Percentiles rank a stretch among this genome's conserved stretches.
Conservation (phyloP, 2,797 vertebrate species). For the Bradypus variegatus region DNA sequence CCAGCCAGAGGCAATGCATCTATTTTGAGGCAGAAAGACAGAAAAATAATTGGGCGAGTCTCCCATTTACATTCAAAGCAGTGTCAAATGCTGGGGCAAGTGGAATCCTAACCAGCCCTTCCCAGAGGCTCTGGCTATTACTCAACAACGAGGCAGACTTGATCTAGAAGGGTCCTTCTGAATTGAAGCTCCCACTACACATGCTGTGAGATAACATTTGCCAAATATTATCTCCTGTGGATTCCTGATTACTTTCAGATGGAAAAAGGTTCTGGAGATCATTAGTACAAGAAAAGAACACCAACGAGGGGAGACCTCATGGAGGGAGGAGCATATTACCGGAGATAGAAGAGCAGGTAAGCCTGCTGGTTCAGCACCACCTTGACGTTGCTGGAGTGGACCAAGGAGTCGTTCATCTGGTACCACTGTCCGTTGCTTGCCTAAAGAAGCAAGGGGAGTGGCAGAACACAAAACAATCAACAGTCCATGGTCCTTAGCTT, state of each 20-base stretch:
- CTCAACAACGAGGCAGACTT: fast-evolving
- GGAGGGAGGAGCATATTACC: conserved; percentile 69
- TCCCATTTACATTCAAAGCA: not conserved
- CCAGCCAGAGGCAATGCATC: fast-evolving
- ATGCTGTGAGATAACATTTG: no score
- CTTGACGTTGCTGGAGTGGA: conserved; percentile 93
- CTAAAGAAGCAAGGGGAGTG: conserved; percentile 59
- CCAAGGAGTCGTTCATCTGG: conserved; percentile 95
- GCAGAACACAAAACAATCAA: not conserved
- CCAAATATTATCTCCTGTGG: not conserved
- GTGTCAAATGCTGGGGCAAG: fast-evolving
- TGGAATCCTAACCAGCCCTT: not conserved
- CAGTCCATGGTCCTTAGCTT: not conserved
- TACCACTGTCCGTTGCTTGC: conserved; percentile 97
- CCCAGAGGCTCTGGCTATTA: not conserved
- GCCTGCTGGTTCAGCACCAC: conserved; percentile 98
- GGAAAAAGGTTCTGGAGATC: no score
- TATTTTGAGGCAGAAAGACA: fast-evolving
- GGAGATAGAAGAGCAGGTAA: conserved; percentile 93
- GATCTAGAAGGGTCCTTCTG: not conserved
- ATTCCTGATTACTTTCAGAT: no score
- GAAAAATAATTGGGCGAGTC: fast-evolving
- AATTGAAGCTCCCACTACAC: fast-evolving
- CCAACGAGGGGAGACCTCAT: fast-evolving
- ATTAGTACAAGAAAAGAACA: fast-evolving